Percentiles rank a stretch among this genome's conserved stretches.
Conservation (phyloP, 2,113 vertebrate genomes). For the Cheilinus undulatus region DNA sequence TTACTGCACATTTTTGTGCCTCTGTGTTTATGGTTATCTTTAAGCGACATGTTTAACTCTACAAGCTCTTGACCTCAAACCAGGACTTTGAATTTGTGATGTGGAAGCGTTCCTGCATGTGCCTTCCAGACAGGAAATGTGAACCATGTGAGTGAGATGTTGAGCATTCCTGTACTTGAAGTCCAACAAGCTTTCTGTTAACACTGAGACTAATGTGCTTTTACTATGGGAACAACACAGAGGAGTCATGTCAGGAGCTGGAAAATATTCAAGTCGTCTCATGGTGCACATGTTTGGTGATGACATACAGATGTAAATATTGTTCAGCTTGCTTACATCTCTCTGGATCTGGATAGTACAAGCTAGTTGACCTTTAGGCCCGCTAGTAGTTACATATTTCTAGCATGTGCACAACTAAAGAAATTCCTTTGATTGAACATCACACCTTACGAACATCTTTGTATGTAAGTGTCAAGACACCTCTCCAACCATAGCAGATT, state of each 20-base stretch:
- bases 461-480: no score
- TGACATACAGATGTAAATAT: constrained; percentile 22
- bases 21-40: constrained; percentile 30
- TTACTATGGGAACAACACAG: constrained; percentile 40
- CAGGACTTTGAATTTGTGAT: constrained; percentile 10
- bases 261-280: neutral
- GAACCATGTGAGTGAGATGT: constrained; percentile 60
- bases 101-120: constrained; percentile 16
- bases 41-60: neutral
- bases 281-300: constrained; percentile 2
- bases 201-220: constrained; percentile 25
- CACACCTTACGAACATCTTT: no score
- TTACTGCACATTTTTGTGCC: neutral
- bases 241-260: constrained; percentile 1
- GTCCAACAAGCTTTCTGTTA: constrained; percentile 28
- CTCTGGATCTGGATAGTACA: neutral
- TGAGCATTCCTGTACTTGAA: constrained; percentile 46
- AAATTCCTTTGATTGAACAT: no score
- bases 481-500: no score
- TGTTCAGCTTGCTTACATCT: constrained; percentile 6
- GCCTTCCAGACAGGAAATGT: constrained; percentile 67
- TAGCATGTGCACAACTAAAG: neutral
- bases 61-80: constrained; percentile 3
- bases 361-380: neutral
- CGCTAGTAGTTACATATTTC: neutral